Evolutionary conservation across 2,113 vertebrate species (phyloP), one percentile per base, ranked within the genome.

Genomic region (Erpornis zantholeuca): DNA sequence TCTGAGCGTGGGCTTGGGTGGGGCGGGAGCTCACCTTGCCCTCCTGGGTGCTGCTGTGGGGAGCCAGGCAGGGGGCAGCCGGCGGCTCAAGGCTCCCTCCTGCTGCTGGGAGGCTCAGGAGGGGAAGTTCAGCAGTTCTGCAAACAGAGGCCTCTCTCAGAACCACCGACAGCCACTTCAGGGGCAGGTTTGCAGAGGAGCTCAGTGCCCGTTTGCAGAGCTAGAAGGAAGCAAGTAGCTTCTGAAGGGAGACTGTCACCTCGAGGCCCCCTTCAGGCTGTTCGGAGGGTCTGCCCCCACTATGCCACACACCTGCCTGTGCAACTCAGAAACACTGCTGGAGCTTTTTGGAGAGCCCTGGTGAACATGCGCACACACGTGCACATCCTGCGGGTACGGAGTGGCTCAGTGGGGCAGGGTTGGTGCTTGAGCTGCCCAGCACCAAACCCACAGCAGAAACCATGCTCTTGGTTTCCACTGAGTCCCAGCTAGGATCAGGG

Each of bases 121-220:
- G 86, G 83, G 81, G 69, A 79, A 89, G 57, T 78, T 82, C 42
- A 10, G 42, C 40, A 54, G 69, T 89, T 91, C 81, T 89, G 87
- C 92, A 94, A 91, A 94, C 81, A 92, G 84, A 82, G 78, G 87
- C 85, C 87, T 82, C 94, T 83, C 91, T 79, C 75, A 93, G 78
- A 94, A 94, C 87, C 0, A 13, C 60, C 9, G 0, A 27, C 84
- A 68, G 94, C 44, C 93, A 78, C 94, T 95, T 94, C 61, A 85
- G 50, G 61, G 61, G 28, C 59, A 79, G 61, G 70, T 88, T 69
- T 88, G 85, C 49, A 40, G 50, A 49, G 75, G 38, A 84, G 35
- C 28, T 84, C 13, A 0, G 54, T 8, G 45, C 53, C 86, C 68
- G 1, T 1, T 14, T 72, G 71, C 59, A 56, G 91, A 69, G 44